Evolutionary conservation across 2,888 invertebrate species (phyloP).

Genomic region (Brachypterus glaber): DNA sequence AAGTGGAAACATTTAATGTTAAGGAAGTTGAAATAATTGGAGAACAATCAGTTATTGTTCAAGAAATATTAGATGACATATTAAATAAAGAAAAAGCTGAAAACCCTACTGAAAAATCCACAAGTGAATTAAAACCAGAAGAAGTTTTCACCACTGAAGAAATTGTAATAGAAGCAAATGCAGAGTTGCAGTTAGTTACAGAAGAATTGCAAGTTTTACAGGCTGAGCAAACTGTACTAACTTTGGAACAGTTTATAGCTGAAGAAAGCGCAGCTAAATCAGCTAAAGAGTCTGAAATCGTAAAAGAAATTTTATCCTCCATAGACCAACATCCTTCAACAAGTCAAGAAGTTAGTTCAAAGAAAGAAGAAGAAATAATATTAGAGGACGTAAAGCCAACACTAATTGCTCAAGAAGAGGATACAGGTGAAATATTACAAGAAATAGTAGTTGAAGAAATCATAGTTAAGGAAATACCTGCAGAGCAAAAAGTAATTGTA

Average conservation of each 20-base stretch:
- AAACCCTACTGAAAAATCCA: not conserved
- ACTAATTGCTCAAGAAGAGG: not conserved
- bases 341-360: not conserved
- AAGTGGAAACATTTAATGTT: not conserved
- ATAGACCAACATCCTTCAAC: too few relatives aligned
- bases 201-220: too few relatives aligned
- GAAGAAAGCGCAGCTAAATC: too few relatives aligned
- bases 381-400: not conserved
- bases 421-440: too few relatives aligned
- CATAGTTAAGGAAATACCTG: too few relatives aligned
- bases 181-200: not conserved
- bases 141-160: not conserved
- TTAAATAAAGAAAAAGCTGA: not conserved
- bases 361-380: not conserved
- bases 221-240: too few relatives aligned
- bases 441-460: too few relatives aligned
- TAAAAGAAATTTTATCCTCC: too few relatives aligned
- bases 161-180: not conserved
- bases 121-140: not conserved
- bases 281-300: too few relatives aligned
- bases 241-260: too few relatives aligned
- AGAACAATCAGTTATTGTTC: not conserved
- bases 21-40: not conserved
- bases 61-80: slow-evolving; percentile 5
- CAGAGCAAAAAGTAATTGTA: slow-evolving; percentile 19